These are phyloP conservation scores for Falcunculus frontatus DNA, from an alignment of 2,113 vertebrate genomes.

Conservation along the genomic window DNA sequence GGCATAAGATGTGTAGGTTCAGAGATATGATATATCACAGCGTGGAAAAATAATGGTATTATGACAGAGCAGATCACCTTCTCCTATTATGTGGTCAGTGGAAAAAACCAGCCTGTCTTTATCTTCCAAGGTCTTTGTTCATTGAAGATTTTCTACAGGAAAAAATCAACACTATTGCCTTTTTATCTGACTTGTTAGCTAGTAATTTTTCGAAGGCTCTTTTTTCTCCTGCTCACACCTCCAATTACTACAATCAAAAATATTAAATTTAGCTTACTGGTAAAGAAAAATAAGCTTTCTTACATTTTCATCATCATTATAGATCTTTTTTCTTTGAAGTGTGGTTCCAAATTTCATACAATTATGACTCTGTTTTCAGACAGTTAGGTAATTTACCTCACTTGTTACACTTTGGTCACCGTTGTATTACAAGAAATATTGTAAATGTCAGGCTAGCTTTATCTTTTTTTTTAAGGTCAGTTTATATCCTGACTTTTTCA, in stretches of 20 bases:
- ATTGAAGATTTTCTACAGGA: background rate
- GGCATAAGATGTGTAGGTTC: background rate
- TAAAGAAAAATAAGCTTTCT: background rate
- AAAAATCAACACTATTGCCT: background rate
- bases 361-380: background rate
- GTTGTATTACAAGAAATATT: background rate
- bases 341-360: background rate
- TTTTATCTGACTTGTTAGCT: background rate
- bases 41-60: background rate
- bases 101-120: background rate
- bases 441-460: background rate
- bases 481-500: background rate
- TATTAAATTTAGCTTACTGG: background rate
- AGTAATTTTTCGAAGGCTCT: background rate
- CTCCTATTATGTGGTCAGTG: fast-evolving
- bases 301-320: background rate
- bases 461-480: background rate
- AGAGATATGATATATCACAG: background rate
- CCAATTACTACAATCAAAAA: background rate
- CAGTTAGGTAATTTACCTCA: background rate
- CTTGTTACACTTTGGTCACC: background rate
- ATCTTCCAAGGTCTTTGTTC: background rate
- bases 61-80: background rate
- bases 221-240: background rate
- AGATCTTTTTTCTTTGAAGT: background rate